phyloP scores from a whole-genome alignment of 2,888 invertebrate genomes.

The Lasioglossum lativentre region DNA sequence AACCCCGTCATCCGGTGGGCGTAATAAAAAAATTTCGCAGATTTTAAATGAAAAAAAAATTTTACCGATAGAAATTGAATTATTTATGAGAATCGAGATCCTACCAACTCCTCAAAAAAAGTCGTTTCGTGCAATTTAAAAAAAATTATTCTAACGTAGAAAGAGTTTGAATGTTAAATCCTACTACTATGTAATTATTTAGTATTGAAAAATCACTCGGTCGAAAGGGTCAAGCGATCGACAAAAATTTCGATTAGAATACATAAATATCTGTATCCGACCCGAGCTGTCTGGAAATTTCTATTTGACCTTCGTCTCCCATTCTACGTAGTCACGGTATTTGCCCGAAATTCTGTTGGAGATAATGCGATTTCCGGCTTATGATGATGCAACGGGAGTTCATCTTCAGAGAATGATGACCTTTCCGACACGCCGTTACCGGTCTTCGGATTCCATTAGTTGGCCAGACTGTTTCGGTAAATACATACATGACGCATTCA shows the following conservation, averaged over 20 bases:
- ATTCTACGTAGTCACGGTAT: conserved; percentile 15
- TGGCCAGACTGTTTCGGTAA: conserved; percentile 20
- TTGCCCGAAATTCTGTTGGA: conserved; percentile 56
- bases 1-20: too few species aligned
- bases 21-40: too few species aligned
- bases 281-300: background rate
- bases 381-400: conserved; percentile 62
- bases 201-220: background rate
- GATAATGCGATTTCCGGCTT: conserved; percentile 70
- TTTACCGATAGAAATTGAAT: background rate
- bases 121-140: background rate
- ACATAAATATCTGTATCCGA: background rate
- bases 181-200: background rate
- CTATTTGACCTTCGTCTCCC: background rate
- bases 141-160: too few species aligned
- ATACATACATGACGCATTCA: background rate
- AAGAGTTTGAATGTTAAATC: too few species aligned
- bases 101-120: background rate
- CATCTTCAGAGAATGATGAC: conserved; percentile 66
- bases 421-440: conserved; percentile 34
- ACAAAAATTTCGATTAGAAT: background rate
- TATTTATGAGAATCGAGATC: background rate
- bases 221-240: background rate
- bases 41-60: background rate
- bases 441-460: conserved; percentile 58